These are phyloP conservation scores for Trissonchulus latispiculum DNA, from an alignment of 2,888 invertebrate genomes.

Conservation along the genomic window DNA sequence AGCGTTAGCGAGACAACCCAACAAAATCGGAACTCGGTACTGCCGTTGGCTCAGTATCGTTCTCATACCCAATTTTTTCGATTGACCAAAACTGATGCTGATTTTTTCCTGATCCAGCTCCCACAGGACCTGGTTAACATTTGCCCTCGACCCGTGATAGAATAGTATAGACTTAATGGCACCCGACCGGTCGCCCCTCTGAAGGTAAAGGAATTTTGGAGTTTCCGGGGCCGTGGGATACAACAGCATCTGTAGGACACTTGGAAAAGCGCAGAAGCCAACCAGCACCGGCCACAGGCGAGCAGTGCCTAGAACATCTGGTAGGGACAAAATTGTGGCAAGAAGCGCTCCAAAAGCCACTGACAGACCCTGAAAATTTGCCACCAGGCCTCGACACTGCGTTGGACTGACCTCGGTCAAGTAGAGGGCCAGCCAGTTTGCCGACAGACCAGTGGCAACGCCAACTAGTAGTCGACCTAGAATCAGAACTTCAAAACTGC, in stretches of 20 bases:
- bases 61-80: not conserved
- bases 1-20: not conserved
- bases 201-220: not conserved
- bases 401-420: not conserved
- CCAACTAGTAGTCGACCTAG: slow-evolving; percentile 13
- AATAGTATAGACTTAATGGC: not conserved
- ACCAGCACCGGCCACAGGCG: not conserved
- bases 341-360: not conserved
- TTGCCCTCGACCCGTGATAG: slow-evolving; percentile 5
- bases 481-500: slow-evolving; percentile 9
- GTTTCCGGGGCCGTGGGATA: not conserved
- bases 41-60: not conserved
- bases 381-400: not conserved
- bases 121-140: not conserved
- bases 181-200: not conserved
- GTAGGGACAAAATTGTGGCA: not conserved
- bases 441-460: not conserved
- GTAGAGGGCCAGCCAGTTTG: not conserved
- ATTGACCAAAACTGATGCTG: too few relatives aligned
- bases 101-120: not conserved
- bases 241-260: not conserved
- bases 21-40: not conserved
- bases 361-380: not conserved
- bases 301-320: not conserved
- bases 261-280: not conserved